Evolutionary conservation across 2,113 vertebrate species (phyloP).

Genomic region (Phylloscopus whistleri): DNA sequence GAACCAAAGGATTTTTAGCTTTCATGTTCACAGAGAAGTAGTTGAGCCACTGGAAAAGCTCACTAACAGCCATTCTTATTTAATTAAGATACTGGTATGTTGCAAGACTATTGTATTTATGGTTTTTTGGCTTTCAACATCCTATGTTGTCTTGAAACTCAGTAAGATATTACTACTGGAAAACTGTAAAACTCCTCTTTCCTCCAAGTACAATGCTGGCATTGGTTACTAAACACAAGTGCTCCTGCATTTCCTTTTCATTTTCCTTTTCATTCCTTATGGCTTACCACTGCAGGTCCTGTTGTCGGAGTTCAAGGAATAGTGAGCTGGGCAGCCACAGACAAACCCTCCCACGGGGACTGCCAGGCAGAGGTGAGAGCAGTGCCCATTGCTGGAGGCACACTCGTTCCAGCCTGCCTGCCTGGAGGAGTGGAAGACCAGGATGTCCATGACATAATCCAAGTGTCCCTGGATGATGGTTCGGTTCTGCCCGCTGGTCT

Average conservation of each 20-base stretch:
- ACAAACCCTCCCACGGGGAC: conserved; percentile 87
- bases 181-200: not conserved
- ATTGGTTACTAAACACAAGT: not conserved
- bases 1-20: not conserved
- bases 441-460: conserved; percentile 98
- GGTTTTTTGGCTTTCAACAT: not conserved
- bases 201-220: not conserved
- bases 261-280: not conserved
- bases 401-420: conserved; percentile 97
- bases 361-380: conserved; percentile 94
- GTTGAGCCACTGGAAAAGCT: not conserved
- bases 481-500: conserved; percentile 94
- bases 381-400: conserved; percentile 92
- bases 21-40: not conserved
- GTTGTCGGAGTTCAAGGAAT: conserved; percentile 92
- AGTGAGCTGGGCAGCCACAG: conserved; percentile 95
- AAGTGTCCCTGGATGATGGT: conserved; percentile 94
- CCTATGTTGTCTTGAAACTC: not conserved
- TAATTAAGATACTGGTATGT: not conserved
- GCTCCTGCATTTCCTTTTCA: not conserved
- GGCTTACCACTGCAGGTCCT: conserved; percentile 94
- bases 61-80: not conserved
- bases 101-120: not conserved
- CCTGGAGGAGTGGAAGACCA: conserved; percentile 94
- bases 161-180: not conserved